A percentile compares a stretch with the other conserved stretches of the same genome.
Conservation (phyloP, 2,797 vertebrate species). For the Aldrovandia affinis region DNA sequence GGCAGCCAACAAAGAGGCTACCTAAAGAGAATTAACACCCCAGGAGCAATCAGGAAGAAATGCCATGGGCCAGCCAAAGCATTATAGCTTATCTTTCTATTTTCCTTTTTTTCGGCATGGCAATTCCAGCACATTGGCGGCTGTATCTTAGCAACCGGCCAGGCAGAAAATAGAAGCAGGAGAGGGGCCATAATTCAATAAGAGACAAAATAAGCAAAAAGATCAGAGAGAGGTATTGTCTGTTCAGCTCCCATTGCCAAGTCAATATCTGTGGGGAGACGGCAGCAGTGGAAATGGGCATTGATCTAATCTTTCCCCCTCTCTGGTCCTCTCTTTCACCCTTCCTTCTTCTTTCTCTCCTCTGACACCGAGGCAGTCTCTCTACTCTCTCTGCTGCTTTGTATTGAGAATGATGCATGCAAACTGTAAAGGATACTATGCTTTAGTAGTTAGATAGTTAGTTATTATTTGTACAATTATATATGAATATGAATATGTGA, state of each 20-base stretch:
- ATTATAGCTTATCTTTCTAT: slow-evolving; percentile 64
- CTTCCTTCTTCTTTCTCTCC: background rate
- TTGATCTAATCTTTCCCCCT: slow-evolving; percentile 17
- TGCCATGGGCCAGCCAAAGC: slow-evolving; percentile 54
- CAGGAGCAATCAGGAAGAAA: slow-evolving; percentile 50
- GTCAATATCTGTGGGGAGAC: slow-evolving; percentile 10
- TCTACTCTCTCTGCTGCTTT: background rate
- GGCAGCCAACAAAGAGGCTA: slow-evolving; percentile 53
- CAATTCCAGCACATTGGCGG: slow-evolving; percentile 66
- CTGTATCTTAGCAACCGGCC: slow-evolving; percentile 81
- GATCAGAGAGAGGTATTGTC: slow-evolving; percentile 60
- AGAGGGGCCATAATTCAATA: slow-evolving; percentile 67
- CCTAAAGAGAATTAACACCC: slow-evolving; percentile 48
- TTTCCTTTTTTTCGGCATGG: slow-evolving; percentile 61
- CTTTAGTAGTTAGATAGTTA: background rate
- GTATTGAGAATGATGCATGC: background rate
- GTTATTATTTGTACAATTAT: no score
- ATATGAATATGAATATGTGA: no score
- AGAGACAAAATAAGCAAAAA: slow-evolving; percentile 59
- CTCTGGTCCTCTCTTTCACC: background rate
- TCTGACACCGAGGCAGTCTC: background rate
- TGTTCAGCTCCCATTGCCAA: slow-evolving; percentile 30
- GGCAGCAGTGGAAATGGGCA: background rate
- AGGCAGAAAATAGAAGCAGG: slow-evolving; percentile 56
- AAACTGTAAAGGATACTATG: background rate